Evolutionary conservation across 2,888 invertebrate genomes (phyloP).

Genomic region (Apodemia mormo): DNA sequence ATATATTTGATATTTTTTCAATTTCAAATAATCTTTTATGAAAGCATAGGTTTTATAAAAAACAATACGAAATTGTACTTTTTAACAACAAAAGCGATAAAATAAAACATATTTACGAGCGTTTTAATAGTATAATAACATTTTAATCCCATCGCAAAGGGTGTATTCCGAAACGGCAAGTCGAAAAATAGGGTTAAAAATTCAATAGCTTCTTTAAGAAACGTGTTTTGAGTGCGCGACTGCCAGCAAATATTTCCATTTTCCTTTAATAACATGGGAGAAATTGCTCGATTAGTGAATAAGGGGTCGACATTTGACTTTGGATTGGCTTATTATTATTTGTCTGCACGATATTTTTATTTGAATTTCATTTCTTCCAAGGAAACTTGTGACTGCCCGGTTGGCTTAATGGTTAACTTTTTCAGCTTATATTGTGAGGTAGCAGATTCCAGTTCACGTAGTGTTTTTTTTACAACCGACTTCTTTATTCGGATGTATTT

Average conservation of each 20-base stretch:
- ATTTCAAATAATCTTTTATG: conserved; percentile 13
- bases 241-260: conserved; percentile 77
- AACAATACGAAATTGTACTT: conserved; percentile 19
- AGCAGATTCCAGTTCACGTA: too few relatives aligned
- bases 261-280: conserved; percentile 75
- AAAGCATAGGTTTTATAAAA: conserved; percentile 16
- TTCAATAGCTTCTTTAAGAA: conserved; percentile 77
- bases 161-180: conserved; percentile 56
- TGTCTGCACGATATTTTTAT: conserved; percentile 24
- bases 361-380: conserved; percentile 22
- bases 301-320: conserved; percentile 62
- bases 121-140: conserved; percentile 64
- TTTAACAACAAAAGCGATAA: conserved; percentile 6
- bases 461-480: too few relatives aligned
- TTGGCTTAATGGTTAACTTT: not conserved
- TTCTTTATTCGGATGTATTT: too few relatives aligned
- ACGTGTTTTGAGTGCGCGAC: conserved; percentile 73
- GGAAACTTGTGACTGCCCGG: not conserved
- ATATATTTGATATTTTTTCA: not conserved
- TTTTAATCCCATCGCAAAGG: conserved; percentile 71
- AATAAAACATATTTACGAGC: conserved; percentile 22
- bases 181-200: conserved; percentile 78
- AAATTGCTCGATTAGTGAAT: conserved; percentile 76
- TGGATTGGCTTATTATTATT: conserved; percentile 27
- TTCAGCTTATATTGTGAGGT: not conserved